These are phyloP conservation scores for Linepithema humile DNA, from an alignment of 1,140 invertebrate genomes.

Conservation along the genomic window DNA sequence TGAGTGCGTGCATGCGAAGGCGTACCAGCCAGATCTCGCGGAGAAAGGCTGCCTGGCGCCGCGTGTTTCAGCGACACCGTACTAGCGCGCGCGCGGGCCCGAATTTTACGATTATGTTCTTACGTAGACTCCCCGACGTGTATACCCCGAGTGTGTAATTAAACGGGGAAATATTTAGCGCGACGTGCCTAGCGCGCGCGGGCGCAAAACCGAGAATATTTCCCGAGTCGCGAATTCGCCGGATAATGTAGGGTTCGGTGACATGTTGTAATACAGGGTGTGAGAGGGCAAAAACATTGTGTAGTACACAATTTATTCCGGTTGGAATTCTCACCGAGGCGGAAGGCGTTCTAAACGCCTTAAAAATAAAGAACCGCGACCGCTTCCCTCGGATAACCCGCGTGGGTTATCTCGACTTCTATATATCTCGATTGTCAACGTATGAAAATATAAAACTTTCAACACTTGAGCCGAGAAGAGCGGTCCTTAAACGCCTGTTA, in stretches of 20 bases:
- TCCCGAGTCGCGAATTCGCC: conserved; percentile 39
- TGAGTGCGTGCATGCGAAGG: conserved; percentile 40
- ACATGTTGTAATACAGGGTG: conserved; percentile 2
- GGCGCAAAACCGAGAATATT: conserved; percentile 9
- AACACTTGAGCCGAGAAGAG: neutral
- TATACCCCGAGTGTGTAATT: conserved; percentile 41
- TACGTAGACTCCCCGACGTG: conserved; percentile 15
- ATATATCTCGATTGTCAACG: neutral
- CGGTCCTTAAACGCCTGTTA: neutral
- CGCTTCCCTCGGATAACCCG: conserved; percentile 24
- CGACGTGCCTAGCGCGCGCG: conserved; percentile 33
- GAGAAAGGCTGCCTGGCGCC: conserved; percentile 49
- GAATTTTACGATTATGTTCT: conserved; percentile 58
- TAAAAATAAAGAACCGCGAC: neutral
- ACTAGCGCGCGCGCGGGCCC: conserved; percentile 9
- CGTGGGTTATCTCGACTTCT: conserved; percentile 34
- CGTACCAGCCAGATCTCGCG: conserved; percentile 45
- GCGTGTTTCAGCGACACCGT: conserved; percentile 44
- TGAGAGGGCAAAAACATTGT: neutral
- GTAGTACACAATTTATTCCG: conserved; percentile 22
- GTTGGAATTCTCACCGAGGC: conserved; percentile 26
- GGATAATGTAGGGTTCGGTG: conserved; percentile 33
- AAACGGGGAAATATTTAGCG: conserved; percentile 52
- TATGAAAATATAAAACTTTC: conserved; percentile 27
- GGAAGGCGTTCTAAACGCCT: conserved; percentile 19